These are phyloP conservation scores for Falcunculus frontatus DNA, from an alignment of 2,113 vertebrate genomes.

Conservation along the genomic window DNA sequence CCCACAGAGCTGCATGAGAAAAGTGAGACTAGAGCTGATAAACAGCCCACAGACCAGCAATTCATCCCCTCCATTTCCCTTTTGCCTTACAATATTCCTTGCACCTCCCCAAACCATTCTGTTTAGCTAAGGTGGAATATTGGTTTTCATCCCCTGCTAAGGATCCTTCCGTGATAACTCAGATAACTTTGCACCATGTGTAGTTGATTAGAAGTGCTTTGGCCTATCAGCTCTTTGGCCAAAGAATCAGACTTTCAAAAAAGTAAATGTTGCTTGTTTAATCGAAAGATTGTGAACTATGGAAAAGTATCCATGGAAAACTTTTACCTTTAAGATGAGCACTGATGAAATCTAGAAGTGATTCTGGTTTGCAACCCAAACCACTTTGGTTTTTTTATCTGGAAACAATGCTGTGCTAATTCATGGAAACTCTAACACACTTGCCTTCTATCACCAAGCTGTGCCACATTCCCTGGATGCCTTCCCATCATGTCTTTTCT, in stretches of 20 bases:
- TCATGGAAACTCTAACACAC: not conserved
- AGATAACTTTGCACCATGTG: not conserved
- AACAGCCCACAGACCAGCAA: not conserved
- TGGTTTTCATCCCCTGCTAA: not conserved
- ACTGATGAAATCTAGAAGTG: not conserved
- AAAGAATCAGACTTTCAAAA: not conserved
- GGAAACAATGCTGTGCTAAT: not conserved
- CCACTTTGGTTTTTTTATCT: accelerated
- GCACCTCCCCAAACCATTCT: not conserved
- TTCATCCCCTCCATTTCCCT: not conserved
- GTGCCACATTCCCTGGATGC: not conserved
- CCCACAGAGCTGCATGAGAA: not conserved
- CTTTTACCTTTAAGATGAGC: not conserved
- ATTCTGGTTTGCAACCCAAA: not conserved
- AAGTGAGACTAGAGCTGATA: not conserved
- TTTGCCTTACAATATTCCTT: not conserved
- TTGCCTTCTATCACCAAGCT: not conserved
- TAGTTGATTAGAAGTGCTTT: not conserved
- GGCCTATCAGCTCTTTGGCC: not conserved
- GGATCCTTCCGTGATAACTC: not conserved
- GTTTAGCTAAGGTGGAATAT: not conserved
- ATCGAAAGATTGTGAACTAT: not conserved
- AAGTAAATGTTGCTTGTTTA: not conserved
- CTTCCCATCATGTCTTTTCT: not conserved
- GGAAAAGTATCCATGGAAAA: not conserved